Evolutionary conservation across 30 jellyfish, hydroid and myxozoan species (phyloP).

Genomic region (Catostylus mosaicus): DNA sequence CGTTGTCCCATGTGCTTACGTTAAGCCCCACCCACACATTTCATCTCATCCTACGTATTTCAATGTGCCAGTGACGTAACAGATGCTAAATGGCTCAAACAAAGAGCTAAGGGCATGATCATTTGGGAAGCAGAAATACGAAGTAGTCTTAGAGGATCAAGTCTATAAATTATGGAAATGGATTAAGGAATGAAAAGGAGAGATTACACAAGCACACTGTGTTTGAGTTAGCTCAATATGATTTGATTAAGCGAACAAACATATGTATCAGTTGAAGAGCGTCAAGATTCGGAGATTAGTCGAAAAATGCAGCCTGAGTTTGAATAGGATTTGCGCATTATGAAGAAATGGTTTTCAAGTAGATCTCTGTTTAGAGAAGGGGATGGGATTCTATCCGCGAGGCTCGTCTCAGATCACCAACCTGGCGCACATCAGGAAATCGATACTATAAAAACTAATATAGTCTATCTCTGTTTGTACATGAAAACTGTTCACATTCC

Average conservation of each 20-base stretch:
- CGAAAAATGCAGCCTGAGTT: slow-evolving; percentile 57
- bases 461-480: slow-evolving; percentile 49
- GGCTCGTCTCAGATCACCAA: slow-evolving; percentile 55
- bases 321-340: slow-evolving; percentile 57
- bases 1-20: neutral
- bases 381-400: slow-evolving; percentile 55
- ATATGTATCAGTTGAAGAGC: slow-evolving; percentile 66
- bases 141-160: slow-evolving; percentile 25
- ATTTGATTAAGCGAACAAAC: slow-evolving; percentile 63
- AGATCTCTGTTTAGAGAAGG: slow-evolving; percentile 61
- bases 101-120: slow-evolving; percentile 1
- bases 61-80: neutral
- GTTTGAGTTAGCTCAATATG: slow-evolving; percentile 23
- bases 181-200: slow-evolving; percentile 27
- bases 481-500: slow-evolving; percentile 43
- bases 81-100: slow-evolving; percentile 9
- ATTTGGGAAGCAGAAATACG: slow-evolving; percentile 16
- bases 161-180: slow-evolving; percentile 33
- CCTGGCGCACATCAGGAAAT: slow-evolving; percentile 47
- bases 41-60: neutral
- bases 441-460: slow-evolving; percentile 47
- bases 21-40: neutral
- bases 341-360: slow-evolving; percentile 62
- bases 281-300: slow-evolving; percentile 65
- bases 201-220: slow-evolving; percentile 32